Percentiles rank a stretch among this genome's conserved stretches.
phyloP scores from a whole-genome alignment of 2,113 vertebrate genomes.

The Silurus meridionalis region DNA sequence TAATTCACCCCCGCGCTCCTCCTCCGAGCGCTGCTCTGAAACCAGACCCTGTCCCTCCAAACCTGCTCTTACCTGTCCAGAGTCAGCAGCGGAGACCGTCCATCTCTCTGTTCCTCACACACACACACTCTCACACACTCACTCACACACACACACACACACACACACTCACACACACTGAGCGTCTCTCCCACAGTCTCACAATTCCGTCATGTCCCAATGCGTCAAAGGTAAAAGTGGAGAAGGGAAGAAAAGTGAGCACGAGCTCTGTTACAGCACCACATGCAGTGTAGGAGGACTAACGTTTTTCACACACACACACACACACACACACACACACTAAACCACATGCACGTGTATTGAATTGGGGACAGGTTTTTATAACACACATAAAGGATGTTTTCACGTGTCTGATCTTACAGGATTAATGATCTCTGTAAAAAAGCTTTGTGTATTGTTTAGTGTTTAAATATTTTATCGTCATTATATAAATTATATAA shows the following conservation, averaged over 20 bases:
- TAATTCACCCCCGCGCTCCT: constrained; percentile 35
- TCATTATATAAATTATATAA: too few species aligned
- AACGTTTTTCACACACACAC: background rate
- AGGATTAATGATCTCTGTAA: too few species aligned
- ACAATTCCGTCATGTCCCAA: constrained; percentile 57
- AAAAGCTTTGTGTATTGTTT: too few species aligned
- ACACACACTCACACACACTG: constrained; percentile 31
- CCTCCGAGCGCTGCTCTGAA: background rate
- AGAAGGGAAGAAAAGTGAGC: constrained; percentile 55
- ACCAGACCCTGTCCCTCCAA: background rate
- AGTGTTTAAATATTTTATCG: too few species aligned
- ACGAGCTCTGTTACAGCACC: constrained; percentile 68
- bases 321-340: background rate
- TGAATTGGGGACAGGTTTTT: background rate
- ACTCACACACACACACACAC: background rate
- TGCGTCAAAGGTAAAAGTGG: constrained; percentile 62
- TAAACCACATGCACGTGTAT: too few species aligned
- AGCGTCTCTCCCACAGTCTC: constrained; percentile 42
- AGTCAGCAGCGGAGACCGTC: constrained; percentile 49
- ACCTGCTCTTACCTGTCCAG: constrained; percentile 50
- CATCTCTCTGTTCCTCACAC: constrained; percentile 32
- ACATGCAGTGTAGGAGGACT: constrained; percentile 72
- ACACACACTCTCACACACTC: background rate
- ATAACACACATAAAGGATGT: background rate
- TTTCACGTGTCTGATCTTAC: too few species aligned